These are phyloP conservation scores for Fissipunctia ypsillon DNA, from an alignment of 2,888 invertebrate species.

Conservation along the genomic window DNA sequence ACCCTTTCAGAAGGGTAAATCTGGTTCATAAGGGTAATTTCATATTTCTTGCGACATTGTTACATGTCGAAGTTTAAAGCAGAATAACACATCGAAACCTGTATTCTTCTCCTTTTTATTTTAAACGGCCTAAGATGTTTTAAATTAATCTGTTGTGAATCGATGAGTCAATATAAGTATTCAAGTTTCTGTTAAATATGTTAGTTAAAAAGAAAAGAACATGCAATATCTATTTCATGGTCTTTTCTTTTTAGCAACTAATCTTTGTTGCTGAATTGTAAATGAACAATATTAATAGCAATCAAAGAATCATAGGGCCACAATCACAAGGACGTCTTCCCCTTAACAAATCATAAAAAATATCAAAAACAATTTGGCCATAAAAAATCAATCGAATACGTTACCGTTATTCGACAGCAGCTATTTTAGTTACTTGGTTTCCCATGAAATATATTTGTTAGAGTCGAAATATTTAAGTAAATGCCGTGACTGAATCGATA, in stretches of 20 bases:
- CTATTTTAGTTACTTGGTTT: constrained; percentile 74
- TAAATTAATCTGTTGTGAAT: neutral
- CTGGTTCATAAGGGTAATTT: neutral
- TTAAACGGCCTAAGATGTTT: neutral
- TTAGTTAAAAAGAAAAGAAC: neutral
- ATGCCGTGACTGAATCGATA: constrained; percentile 80
- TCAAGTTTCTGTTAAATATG: neutral
- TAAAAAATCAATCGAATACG: constrained; percentile 82
- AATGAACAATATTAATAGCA: neutral
- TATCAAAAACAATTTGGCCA: constrained; percentile 80
- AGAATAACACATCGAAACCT: neutral
- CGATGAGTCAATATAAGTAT: neutral
- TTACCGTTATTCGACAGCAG: constrained; percentile 80
- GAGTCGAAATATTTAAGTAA: constrained; percentile 78
- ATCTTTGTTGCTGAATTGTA: neutral
- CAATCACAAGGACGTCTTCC: constrained; percentile 55
- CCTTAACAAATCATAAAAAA: constrained; percentile 78
- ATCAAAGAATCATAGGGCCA: constrained; percentile 19
- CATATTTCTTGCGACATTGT: neutral
- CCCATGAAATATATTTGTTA: constrained; percentile 80
- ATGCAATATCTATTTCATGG: too few relatives aligned
- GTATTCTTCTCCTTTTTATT: neutral
- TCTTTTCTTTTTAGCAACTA: too few relatives aligned
- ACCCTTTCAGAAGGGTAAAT: neutral
- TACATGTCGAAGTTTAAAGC: neutral